Percentiles rank a stretch among this genome's conserved stretches.
phyloP scores from a whole-genome alignment of 2,888 invertebrate species.

The Philereme transversata region DNA sequence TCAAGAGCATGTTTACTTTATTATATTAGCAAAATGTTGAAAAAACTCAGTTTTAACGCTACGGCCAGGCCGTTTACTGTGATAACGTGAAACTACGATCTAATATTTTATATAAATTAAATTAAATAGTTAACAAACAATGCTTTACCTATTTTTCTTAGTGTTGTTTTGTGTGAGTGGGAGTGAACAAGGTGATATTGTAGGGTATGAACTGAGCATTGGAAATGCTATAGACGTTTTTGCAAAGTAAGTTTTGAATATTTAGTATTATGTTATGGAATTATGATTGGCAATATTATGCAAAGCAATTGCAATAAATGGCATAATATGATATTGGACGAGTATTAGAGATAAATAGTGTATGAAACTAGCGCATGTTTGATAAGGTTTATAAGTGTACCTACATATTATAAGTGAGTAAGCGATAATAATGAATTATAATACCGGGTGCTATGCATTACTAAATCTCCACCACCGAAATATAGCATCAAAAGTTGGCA shows the following conservation, averaged over 20 bases:
- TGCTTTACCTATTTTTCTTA: constrained; percentile 44
- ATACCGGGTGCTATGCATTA: neutral
- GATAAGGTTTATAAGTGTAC: constrained; percentile 6
- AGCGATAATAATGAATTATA: neutral
- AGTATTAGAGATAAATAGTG: constrained; percentile 14
- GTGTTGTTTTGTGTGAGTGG: constrained; percentile 53
- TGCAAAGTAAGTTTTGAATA: constrained; percentile 68
- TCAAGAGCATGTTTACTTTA: constrained; percentile 76
- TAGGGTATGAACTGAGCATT: constrained; percentile 70
- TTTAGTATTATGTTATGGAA: neutral
- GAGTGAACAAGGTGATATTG: constrained; percentile 64
- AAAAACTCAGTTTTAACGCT: constrained; percentile 69
- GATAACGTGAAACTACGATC: constrained; percentile 41
- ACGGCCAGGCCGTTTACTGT: constrained; percentile 47
- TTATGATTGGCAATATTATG: constrained; percentile 6
- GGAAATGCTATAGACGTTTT: constrained; percentile 77
- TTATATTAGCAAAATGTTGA: constrained; percentile 75
- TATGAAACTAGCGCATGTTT: constrained; percentile 18
- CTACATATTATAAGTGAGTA: neutral
- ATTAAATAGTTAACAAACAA: constrained; percentile 28
- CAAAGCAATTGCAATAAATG: constrained; percentile 4
- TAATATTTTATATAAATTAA: constrained; percentile 25
- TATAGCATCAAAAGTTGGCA: too few relatives aligned
- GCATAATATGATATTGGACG: neutral
- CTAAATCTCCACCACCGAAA: neutral